A percentile compares a stretch with the other conserved stretches of the same genome.
phyloP scores from a whole-genome alignment of 2,888 invertebrate genomes.

The Oeneis ivallda region DNA sequence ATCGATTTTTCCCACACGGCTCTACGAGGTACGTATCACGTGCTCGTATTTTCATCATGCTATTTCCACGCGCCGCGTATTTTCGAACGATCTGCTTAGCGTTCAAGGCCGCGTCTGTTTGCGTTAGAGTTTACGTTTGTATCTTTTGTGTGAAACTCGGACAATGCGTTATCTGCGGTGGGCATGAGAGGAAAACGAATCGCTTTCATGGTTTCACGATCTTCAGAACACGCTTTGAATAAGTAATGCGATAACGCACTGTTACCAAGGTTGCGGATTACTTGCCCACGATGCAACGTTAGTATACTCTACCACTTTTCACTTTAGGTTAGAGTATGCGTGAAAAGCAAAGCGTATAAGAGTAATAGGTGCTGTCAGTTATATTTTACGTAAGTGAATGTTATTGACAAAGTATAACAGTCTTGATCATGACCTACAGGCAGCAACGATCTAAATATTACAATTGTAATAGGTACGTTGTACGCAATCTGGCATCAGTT shows the following conservation, averaged over 20 bases:
- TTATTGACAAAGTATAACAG: conserved; percentile 8
- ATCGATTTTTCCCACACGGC: conserved; percentile 77
- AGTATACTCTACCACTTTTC: neutral
- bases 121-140: conserved; percentile 64
- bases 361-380: neutral
- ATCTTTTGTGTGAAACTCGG: conserved; percentile 52
- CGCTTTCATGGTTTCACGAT: conserved; percentile 64
- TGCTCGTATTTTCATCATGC: conserved; percentile 76
- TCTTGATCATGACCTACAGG: conserved; percentile 69
- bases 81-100: conserved; percentile 75
- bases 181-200: conserved; percentile 60
- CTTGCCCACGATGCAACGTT: conserved; percentile 42
- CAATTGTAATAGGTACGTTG: conserved; percentile 51
- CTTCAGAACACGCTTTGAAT: conserved; percentile 58
- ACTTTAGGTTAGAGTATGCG: neutral
- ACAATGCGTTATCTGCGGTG: conserved; percentile 47
- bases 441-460: conserved; percentile 57
- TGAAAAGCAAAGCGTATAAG: neutral
- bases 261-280: conserved; percentile 50
- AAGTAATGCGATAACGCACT: conserved; percentile 62
- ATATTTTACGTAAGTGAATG: neutral
- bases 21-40: conserved; percentile 79
- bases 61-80: conserved; percentile 77
- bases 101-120: conserved; percentile 79
- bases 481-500: conserved; percentile 62